Conservation (phyloP, 2,797 vertebrate species). For the Austrolebias charrua region DNA sequence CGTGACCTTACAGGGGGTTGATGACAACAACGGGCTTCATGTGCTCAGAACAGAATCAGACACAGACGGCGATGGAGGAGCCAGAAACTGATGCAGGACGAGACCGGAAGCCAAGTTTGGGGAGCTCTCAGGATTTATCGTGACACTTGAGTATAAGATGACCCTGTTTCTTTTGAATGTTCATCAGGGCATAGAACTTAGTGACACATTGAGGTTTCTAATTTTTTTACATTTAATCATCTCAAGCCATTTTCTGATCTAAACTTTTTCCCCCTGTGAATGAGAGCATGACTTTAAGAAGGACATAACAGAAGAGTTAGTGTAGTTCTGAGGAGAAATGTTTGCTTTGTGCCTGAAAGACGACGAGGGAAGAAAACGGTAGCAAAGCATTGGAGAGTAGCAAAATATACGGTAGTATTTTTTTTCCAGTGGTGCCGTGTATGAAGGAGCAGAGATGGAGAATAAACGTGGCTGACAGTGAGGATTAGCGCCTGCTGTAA, state of each 20-base stretch:
- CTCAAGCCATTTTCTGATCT: conserved; percentile 71
- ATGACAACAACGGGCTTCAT: not conserved
- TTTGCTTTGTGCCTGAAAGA: conserved; percentile 32
- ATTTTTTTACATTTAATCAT: conserved; percentile 77
- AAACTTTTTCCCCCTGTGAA: conserved; percentile 65
- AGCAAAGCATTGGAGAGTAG: conserved; percentile 29
- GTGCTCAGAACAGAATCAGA: not conserved
- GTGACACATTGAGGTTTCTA: conserved; percentile 80
- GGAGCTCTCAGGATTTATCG: conserved; percentile 31
- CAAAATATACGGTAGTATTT: conserved; percentile 44
- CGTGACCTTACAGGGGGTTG: conserved; percentile 22
- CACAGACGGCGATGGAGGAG: conserved; percentile 1
- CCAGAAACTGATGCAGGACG: conserved; percentile 14
- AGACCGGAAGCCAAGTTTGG: conserved; percentile 36
- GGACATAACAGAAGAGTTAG: conserved; percentile 48
- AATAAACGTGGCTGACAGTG: conserved; percentile 74
- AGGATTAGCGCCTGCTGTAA: conserved; percentile 82
- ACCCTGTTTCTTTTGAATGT: conserved; percentile 73
- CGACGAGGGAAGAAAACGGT: not conserved
- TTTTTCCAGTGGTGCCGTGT: conserved; percentile 28
- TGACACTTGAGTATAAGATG: conserved; percentile 68
- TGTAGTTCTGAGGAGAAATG: conserved; percentile 26
- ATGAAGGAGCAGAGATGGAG: conserved; percentile 62
- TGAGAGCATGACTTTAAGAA: conserved; percentile 68
- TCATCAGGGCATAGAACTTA: conserved; percentile 75